A percentile compares a stretch with the other conserved stretches of the same genome.
phyloP scores from a whole-genome alignment of 2,113 vertebrate genomes.

The Microcebus tavaratra region DNA sequence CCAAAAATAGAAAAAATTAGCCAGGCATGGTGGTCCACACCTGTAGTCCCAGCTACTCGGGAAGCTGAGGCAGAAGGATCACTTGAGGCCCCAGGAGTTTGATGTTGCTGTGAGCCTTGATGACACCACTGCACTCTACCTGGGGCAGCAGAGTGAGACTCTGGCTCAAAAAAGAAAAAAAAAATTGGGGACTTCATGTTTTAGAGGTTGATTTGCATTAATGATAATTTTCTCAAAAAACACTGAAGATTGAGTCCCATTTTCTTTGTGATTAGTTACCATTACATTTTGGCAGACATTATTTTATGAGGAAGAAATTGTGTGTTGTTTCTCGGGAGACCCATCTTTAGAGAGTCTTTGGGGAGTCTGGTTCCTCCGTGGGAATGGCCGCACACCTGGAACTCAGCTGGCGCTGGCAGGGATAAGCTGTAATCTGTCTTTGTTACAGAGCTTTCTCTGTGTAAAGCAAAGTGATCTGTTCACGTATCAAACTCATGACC shows the following conservation, averaged over 20 bases:
- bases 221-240: not conserved
- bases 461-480: not conserved
- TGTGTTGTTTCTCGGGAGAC: not conserved
- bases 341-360: not conserved
- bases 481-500: slow-evolving; percentile 48
- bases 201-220: not conserved
- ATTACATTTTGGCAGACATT: not conserved
- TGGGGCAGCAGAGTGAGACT: too few species aligned
- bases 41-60: too few species aligned
- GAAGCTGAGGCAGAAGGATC: too few species aligned
- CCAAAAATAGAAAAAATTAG: too few species aligned
- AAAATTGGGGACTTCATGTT: not conserved
- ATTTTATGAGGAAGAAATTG: not conserved
- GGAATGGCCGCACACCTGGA: not conserved
- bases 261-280: not conserved
- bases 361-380: not conserved
- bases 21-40: accelerated
- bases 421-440: not conserved
- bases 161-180: too few species aligned
- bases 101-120: too few species aligned
- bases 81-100: too few species aligned
- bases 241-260: not conserved
- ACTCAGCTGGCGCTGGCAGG: not conserved
- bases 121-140: too few species aligned
- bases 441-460: slow-evolving; percentile 39